phyloP scores from a whole-genome alignment of 2,888 invertebrate genomes.

The Bellardia pandia region DNA sequence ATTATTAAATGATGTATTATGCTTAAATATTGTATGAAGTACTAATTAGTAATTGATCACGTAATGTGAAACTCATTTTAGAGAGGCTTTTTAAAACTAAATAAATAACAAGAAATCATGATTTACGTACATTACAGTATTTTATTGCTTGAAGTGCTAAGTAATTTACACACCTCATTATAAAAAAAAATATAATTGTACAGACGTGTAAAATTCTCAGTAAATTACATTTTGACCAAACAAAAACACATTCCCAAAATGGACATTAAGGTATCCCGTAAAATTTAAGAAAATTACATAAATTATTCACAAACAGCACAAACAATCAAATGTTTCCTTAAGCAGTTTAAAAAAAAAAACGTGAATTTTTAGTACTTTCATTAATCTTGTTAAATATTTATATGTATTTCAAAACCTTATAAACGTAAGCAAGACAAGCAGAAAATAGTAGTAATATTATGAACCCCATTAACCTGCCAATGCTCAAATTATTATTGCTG shows the following conservation, averaged over 20 bases:
- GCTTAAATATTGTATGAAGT: not conserved
- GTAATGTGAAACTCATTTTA: constrained; percentile 31
- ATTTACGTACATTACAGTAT: not conserved
- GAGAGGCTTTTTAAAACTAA: not conserved
- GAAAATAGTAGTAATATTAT: not conserved
- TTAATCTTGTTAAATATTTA: not conserved
- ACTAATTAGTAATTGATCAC: constrained; percentile 35
- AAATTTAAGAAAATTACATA: too few species aligned
- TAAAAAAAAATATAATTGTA: too few species aligned
- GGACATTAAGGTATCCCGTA: too few species aligned
- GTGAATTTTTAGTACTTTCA: not conserved
- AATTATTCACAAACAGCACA: too few species aligned
- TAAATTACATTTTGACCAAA: too few species aligned
- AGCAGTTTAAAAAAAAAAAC: not conserved
- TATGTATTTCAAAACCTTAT: not conserved
- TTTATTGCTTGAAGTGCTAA: not conserved
- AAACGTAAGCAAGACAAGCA: too few species aligned
- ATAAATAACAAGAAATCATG: not conserved
- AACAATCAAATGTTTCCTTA: too few species aligned
- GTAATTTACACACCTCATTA: not conserved
- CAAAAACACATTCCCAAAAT: too few species aligned
- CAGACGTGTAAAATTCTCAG: too few species aligned
- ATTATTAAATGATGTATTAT: not conserved
- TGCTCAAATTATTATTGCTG: too few species aligned
- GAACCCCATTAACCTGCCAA: not conserved